Base-by-base conservation (phyloP, 1,140 invertebrate species). In the Drosophila mauritiana region DNA sequence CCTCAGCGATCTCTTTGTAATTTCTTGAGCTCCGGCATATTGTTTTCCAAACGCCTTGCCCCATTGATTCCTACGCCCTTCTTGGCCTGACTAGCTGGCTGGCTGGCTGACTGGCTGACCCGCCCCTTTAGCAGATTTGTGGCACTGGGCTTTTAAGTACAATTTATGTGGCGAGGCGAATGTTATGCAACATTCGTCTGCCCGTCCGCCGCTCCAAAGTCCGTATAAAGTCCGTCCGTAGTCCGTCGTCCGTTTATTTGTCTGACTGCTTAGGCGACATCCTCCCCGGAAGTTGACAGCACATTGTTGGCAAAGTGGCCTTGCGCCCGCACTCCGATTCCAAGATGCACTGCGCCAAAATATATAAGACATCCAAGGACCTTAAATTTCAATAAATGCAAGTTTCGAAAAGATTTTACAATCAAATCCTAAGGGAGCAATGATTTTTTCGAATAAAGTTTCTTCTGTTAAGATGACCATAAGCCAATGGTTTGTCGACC, bases 101-200 rank as follows among this genome's bases (percentile, higher is more conserved):
- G 27, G 7, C 27, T 31, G 31, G 31, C 31, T 31, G 54, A 39
- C 37, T 27, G 22, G 12, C 51, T 43, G 27, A 11, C 46, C 55
- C 64, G 72, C 78, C 51, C 43, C 62, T 52, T 68, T 56, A 39
- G 42, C 69, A 88, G 78, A 82, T 88, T 85, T 83, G 83, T 80
- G 79, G 79, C 79, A 83, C 72, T 78, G 76, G 77, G 88, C 72
- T 91, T 91, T 91, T 91, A 91, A 91, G 83, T 82, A 89, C 81
- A 85, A 91, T 91, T 91, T 91, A 91, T 91, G 89, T 91, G 79
- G 89, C 89, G 89, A 84, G 76, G 86, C 84, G 80, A 84, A 90
- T 84, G 76, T 89, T 89, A 84, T 88, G 80, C 76, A 89, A 88
- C 78, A 65, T 83, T 82, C 67, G 84, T 89, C 75, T 88, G 58